Conservation (phyloP, 2,113 vertebrate genomes). For the Rhinogobius similis region DNA sequence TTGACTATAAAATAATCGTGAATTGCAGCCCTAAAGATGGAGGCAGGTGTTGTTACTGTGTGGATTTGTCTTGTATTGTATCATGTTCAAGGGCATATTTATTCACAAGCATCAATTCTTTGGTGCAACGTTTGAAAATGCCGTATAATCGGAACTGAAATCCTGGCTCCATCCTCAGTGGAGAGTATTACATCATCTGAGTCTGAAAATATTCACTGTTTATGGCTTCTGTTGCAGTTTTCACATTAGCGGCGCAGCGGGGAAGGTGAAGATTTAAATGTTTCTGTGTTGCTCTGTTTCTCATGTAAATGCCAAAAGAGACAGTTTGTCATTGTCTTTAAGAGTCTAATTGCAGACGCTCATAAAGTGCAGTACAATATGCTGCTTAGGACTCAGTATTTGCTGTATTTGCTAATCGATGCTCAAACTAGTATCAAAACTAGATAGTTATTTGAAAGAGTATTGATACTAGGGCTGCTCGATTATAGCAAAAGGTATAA, state of each 20-base stretch:
- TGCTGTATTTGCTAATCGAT: too few species aligned
- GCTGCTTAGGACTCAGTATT: not conserved
- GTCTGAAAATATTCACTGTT: slow-evolving; percentile 2
- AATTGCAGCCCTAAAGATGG: too few species aligned
- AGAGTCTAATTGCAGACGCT: slow-evolving; percentile 3
- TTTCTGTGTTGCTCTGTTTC: not conserved
- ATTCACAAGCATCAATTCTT: not conserved
- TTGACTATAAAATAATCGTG: too few species aligned
- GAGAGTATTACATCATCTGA: not conserved
- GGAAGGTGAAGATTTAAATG: not conserved
- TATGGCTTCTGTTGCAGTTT: slow-evolving; percentile 6
- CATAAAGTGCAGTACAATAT: not conserved
- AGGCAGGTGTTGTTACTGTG: not conserved
- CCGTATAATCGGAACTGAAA: not conserved
- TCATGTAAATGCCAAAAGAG: not conserved
- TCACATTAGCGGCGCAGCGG: not conserved
- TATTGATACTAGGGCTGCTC: too few species aligned
- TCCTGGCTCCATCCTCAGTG: not conserved
- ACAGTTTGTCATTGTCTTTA: slow-evolving; percentile 10
- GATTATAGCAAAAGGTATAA: too few species aligned
- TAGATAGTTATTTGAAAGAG: too few species aligned
- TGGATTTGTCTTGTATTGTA: not conserved
- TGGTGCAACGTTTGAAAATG: not conserved
- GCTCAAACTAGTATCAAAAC: too few species aligned
- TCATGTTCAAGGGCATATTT: not conserved